Percentiles rank a stretch among this genome's conserved stretches.
These are phyloP conservation scores for Tenthredo scrophulariae DNA, from an alignment of 2,888 invertebrate genomes.

Conservation along the genomic window DNA sequence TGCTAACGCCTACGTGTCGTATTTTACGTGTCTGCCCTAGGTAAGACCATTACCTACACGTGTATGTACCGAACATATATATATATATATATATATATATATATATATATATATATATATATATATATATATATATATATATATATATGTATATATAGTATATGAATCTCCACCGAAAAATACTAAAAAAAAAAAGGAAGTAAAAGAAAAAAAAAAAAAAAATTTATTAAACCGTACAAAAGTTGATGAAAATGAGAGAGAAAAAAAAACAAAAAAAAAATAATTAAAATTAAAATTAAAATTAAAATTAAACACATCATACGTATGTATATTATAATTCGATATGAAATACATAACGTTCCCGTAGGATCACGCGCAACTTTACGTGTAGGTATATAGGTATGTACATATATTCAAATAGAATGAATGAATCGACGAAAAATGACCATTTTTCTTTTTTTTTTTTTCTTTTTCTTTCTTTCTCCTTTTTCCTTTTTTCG, in stretches of 20 bases:
- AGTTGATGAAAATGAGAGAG: not conserved
- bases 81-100: not conserved
- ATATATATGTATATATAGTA: too few relatives aligned
- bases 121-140: too few relatives aligned
- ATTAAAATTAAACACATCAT: too few relatives aligned
- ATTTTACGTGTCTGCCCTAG: conserved; percentile 41
- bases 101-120: not conserved
- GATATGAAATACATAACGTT: conserved; percentile 3
- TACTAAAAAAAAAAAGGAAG: not conserved
- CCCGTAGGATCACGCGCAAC: not conserved
- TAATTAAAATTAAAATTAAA: too few relatives aligned
- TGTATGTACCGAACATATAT: not conserved
- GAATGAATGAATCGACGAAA: conserved; percentile 1
- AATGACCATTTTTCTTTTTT: not conserved
- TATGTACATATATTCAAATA: not conserved
- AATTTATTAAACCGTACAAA: not conserved
- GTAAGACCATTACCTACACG: conserved; percentile 17
- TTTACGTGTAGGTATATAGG: too few relatives aligned
- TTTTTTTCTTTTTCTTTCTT: not conserved
- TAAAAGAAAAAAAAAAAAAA: not conserved
- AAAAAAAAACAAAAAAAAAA: too few relatives aligned
- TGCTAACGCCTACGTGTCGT: conserved; percentile 54
- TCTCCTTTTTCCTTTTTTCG: not conserved
- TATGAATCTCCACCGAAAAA: too few relatives aligned
- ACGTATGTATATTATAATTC: not conserved